Evolutionary conservation across 2,888 invertebrate genomes (phyloP).

Genomic region (Acleris cristana): DNA sequence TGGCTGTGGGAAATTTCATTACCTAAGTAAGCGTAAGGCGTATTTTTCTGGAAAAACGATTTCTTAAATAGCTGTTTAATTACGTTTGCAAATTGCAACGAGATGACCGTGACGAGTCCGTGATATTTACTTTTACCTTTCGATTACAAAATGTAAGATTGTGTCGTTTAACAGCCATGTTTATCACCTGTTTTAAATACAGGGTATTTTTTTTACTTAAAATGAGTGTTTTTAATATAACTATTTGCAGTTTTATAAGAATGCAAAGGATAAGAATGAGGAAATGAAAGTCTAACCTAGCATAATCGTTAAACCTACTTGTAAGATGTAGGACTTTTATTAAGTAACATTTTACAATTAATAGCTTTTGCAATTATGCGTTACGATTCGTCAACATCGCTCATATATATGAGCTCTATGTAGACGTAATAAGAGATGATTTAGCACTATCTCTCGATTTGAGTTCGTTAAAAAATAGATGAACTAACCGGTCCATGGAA

Average conservation of each 20-base stretch:
- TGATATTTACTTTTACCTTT: neutral
- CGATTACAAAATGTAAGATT: neutral
- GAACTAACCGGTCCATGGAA: conserved; percentile 30
- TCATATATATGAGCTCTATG: conserved; percentile 3
- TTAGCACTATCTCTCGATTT: neutral
- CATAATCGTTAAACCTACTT: conserved; percentile 12
- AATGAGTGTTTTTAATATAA: neutral
- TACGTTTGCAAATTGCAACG: neutral
- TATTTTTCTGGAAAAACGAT: conserved; percentile 11
- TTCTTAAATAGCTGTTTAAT: conserved; percentile 5
- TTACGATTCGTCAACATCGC: conserved; percentile 24
- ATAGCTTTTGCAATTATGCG: conserved; percentile 34
- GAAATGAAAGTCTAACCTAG: conserved; percentile 15
- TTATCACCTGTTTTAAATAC: neutral
- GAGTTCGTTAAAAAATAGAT: conserved; percentile 24
- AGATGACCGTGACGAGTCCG: neutral
- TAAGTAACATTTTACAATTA: conserved; percentile 38
- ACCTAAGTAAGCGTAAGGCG: conserved; percentile 5
- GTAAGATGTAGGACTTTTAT: conserved; percentile 25
- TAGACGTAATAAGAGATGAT: conserved; percentile 3
- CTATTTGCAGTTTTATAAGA: neutral
- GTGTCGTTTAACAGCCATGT: neutral
- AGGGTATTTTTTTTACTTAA: conserved; percentile 3
- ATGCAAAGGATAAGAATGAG: conserved; percentile 2
- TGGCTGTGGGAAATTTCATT: conserved; percentile 22